A percentile compares a stretch with the other conserved stretches of the same genome.
Conservation (phyloP, 2,113 vertebrate species). For the Cranoglanis bouderius region DNA sequence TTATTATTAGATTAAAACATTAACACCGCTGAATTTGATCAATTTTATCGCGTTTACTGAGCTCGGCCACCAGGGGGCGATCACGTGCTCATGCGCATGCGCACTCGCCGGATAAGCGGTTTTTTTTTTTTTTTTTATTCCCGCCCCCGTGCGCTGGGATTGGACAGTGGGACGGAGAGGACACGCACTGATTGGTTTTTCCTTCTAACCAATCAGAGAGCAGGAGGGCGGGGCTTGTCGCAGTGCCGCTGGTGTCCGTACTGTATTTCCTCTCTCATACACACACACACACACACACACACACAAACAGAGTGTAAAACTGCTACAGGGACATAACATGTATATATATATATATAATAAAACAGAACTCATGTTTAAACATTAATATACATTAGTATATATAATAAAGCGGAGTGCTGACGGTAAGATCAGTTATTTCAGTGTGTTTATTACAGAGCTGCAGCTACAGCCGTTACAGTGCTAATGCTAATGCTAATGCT, state of each 20-base stretch:
- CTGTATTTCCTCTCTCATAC: neutral
- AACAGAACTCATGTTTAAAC: neutral
- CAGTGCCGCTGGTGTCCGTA: too few species aligned
- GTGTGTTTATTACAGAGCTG: neutral
- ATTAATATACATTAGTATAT: neutral
- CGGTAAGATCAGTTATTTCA: neutral
- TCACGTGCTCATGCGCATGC: neutral
- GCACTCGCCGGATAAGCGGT: neutral
- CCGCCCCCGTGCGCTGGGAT: neutral
- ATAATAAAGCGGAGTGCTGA: neutral
- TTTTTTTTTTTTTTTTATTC: neutral
- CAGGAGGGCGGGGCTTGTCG: conserved; percentile 39
- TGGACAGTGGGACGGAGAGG: neutral
- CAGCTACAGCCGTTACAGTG: neutral
- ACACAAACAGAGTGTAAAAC: neutral
- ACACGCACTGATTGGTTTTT: neutral
- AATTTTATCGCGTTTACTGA: neutral
- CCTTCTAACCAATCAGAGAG: conserved; percentile 42
- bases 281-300: too few species aligned
- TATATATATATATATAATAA: too few species aligned
- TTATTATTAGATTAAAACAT: neutral
- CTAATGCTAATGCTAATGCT: conserved; percentile 11
- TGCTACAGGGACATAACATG: accelerated
- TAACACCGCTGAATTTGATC: neutral
- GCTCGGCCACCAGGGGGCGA: neutral